Percentiles rank a stretch among this genome's conserved stretches.
Evolutionary conservation across 2,888 invertebrate genomes (phyloP).

Genomic region (Mythimna loreyi): DNA sequence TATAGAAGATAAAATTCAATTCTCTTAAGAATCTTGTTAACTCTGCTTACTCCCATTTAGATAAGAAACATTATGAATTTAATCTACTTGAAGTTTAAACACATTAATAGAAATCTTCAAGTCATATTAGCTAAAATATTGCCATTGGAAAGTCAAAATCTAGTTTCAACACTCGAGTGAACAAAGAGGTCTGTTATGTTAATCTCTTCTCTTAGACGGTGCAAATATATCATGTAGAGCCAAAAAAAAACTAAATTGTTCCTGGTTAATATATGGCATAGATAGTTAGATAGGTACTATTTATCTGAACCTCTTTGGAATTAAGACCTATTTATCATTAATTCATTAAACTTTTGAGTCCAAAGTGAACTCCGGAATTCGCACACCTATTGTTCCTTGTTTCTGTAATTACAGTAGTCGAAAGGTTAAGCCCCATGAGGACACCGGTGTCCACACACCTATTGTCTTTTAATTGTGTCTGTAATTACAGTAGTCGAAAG

Average conservation of each 20-base stretch:
- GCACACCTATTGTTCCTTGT: no score
- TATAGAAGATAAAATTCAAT: background rate
- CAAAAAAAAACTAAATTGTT: slow-evolving; percentile 45
- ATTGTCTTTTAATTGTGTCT: no score
- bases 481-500: no score
- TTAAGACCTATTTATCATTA: background rate
- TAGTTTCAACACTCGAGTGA: slow-evolving; percentile 61
- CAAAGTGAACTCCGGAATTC: no score
- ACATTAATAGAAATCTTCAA: slow-evolving; percentile 62
- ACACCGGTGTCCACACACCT: no score
- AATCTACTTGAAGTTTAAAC: slow-evolving; percentile 38
- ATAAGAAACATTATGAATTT: slow-evolving; percentile 16
- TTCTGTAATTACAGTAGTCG: no score
- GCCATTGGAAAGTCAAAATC: slow-evolving; percentile 68
- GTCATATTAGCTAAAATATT: slow-evolving; percentile 59
- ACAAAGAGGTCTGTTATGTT: slow-evolving; percentile 61
- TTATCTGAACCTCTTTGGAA: background rate
- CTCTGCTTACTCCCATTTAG: slow-evolving; percentile 27
- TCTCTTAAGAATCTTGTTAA: background rate
- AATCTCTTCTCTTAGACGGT: slow-evolving; percentile 51
- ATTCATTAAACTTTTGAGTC: no score
- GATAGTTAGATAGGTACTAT: background rate
- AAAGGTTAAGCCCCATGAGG: no score
- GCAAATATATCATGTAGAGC: slow-evolving; percentile 35
- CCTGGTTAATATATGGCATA: background rate